Evolutionary conservation across 2,113 vertebrate genomes (phyloP).

Genomic region (Engraulis encrasicolus): DNA sequence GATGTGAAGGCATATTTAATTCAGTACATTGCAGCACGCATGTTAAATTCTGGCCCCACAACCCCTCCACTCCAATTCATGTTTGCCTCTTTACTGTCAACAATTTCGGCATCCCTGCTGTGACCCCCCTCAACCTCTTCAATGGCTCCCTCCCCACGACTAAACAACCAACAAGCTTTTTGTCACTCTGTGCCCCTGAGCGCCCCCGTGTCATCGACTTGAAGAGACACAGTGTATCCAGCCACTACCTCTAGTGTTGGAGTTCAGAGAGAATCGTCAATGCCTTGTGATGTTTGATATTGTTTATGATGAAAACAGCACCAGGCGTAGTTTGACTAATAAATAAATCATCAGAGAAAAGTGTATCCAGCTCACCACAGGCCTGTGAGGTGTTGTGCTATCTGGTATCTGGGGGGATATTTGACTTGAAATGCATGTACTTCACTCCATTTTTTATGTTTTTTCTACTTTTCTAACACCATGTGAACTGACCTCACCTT

Average conservation of each 20-base stretch:
- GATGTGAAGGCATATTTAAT: too few relatives aligned
- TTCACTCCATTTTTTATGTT: too few relatives aligned
- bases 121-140: not conserved
- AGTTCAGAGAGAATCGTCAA: constrained; percentile 10
- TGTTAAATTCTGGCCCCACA: too few relatives aligned
- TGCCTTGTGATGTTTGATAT: not conserved
- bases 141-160: not conserved
- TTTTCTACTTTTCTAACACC: too few relatives aligned
- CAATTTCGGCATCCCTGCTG: too few relatives aligned
- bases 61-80: too few relatives aligned
- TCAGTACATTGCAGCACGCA: too few relatives aligned
- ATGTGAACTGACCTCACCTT: not conserved
- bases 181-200: not conserved
- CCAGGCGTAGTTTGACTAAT: not conserved
- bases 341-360: constrained; percentile 34
- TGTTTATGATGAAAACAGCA: constrained; percentile 5
- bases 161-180: not conserved
- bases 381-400: not conserved
- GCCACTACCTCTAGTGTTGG: too few relatives aligned
- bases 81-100: too few relatives aligned
- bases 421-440: not conserved
- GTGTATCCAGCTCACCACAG: not conserved
- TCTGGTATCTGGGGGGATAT: not conserved
- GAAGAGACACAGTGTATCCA: not conserved
- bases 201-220: not conserved